Evolutionary conservation across 2,113 vertebrate species (phyloP).

Genomic region (Nycticryphes semicollaris): DNA sequence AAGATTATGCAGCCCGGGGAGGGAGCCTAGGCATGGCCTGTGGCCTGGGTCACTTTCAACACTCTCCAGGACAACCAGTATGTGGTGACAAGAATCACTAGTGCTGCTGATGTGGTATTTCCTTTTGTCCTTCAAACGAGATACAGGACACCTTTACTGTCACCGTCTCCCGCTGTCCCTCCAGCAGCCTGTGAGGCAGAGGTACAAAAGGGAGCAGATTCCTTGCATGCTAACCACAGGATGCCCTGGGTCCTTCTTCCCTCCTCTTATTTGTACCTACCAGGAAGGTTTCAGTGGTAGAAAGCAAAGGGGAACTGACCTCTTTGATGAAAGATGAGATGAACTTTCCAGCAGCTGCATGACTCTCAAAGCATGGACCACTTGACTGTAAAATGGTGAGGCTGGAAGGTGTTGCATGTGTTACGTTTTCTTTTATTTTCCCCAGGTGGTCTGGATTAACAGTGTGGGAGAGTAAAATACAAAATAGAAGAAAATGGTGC

Average conservation of each 20-base stretch:
- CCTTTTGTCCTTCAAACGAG: neutral
- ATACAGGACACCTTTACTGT: neutral
- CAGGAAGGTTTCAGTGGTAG: neutral
- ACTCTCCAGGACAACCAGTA: neutral
- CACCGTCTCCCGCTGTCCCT: neutral
- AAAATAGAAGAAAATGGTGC: neutral
- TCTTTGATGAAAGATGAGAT: neutral
- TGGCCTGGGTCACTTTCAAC: neutral
- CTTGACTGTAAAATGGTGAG: neutral
- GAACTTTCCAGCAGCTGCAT: neutral
- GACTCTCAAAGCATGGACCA: neutral
- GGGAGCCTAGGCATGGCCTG: neutral
- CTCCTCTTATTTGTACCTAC: neutral
- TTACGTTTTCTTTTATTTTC: neutral
- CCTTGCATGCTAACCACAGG: neutral
- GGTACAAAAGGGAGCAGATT: neutral
- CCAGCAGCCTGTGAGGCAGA: neutral
- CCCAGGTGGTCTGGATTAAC: neutral
- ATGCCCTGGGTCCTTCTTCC: neutral
- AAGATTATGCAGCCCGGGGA: neutral
- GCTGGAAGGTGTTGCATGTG: neutral
- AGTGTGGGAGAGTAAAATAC: neutral
- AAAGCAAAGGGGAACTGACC: neutral
- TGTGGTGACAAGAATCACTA: neutral
- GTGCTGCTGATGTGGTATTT: conserved; percentile 18